Percentiles rank a stretch among this genome's conserved stretches.
These are phyloP conservation scores for Spatulosminthurus flaviceps DNA, from an alignment of 2,888 invertebrate genomes.

Conservation along the genomic window DNA sequence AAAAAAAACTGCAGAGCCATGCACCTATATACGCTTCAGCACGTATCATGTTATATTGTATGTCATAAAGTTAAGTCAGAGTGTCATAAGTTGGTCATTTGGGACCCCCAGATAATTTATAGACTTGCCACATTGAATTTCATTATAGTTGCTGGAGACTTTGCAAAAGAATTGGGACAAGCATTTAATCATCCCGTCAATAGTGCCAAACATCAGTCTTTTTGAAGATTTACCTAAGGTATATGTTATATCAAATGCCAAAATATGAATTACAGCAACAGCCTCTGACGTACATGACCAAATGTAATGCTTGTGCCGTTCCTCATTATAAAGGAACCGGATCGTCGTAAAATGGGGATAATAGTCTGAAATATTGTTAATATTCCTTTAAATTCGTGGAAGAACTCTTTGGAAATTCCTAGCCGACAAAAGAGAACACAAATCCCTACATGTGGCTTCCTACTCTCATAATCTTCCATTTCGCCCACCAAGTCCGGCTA, in stretches of 20 bases:
- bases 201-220: neutral
- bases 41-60: neutral
- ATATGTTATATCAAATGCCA: too few relatives aligned
- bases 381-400: too few relatives aligned
- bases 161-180: neutral
- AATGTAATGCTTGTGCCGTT: too few relatives aligned
- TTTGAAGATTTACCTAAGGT: neutral
- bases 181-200: neutral
- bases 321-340: too few relatives aligned
- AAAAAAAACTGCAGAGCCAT: neutral
- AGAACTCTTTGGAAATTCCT: neutral
- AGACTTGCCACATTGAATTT: slow-evolving; percentile 25
- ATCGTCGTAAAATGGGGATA: too few relatives aligned
- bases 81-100: slow-evolving; percentile 34
- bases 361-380: neutral
- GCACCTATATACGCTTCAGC: neutral
- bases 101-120: slow-evolving; percentile 29
- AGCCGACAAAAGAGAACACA: slow-evolving; percentile 5
- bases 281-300: too few relatives aligned
- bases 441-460: neutral
- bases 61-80: slow-evolving; percentile 10
- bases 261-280: too few relatives aligned
- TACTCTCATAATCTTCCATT: neutral
- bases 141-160: neutral
- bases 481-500: neutral